Conservation (phyloP, 2,113 vertebrate genomes). For the Zapus hudsonius region DNA sequence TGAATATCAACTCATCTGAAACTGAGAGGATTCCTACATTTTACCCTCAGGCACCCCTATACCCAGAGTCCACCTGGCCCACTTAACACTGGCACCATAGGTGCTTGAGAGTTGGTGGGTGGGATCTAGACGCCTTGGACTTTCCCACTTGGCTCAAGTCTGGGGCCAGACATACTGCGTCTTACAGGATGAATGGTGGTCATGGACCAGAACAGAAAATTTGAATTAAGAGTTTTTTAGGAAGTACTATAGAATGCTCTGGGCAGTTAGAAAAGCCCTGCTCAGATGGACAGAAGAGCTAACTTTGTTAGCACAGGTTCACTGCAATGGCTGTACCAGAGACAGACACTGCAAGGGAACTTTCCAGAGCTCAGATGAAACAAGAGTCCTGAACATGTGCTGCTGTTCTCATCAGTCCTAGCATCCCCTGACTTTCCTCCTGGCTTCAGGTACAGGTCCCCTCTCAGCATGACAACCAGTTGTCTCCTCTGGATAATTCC, state of each 20-base stretch:
- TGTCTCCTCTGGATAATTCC: neutral
- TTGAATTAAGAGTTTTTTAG: neutral
- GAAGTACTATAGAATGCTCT: neutral
- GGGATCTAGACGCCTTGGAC: neutral
- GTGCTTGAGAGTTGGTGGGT: fast-evolving
- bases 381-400: neutral
- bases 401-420: neutral
- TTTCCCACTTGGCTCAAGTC: neutral
- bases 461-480: neutral
- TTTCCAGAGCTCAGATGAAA: neutral
- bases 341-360: neutral
- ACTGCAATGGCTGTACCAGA: neutral
- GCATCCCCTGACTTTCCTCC: neutral
- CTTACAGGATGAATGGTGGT: neutral
- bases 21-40: neutral
- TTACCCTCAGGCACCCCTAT: neutral
- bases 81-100: neutral
- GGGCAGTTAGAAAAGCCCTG: neutral
- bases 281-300: neutral
- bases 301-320: neutral
- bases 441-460: constrained; percentile 10
- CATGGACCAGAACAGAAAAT: neutral
- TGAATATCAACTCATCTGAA: neutral
- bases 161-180: too few relatives aligned
- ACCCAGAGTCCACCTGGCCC: neutral